Evolutionary conservation across 2,113 vertebrate genomes (phyloP).

Genomic region (Anolis sagrei): DNA sequence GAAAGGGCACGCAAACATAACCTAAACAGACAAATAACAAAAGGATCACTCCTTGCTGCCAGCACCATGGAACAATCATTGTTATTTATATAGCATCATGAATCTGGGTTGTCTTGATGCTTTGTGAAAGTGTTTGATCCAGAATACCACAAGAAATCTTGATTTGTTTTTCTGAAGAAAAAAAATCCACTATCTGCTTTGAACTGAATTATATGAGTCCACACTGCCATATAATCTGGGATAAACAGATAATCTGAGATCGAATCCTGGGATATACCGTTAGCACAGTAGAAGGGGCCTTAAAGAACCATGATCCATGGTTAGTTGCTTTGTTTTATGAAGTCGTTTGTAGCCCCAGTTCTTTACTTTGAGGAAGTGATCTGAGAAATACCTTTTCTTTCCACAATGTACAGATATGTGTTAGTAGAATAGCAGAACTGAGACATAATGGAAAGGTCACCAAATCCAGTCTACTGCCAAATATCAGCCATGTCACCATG

Average conservation of each 20-base stretch:
- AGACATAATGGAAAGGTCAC: background rate
- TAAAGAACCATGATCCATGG: background rate
- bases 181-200: no score
- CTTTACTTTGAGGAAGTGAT: background rate
- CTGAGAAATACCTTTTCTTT: background rate
- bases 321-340: background rate
- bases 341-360: background rate
- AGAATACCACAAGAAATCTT: background rate
- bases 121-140: background rate
- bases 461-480: background rate
- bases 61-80: background rate
- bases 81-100: background rate
- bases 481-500: background rate
- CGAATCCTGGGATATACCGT: no score
- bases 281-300: no score
- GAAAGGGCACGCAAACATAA: background rate
- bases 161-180: background rate
- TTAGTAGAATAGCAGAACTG: background rate
- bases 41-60: background rate
- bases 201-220: no score
- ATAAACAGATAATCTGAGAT: no score
- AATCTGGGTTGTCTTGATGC: background rate
- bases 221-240: no score
- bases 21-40: slow-evolving; percentile 4
- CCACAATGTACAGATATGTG: background rate